phyloP scores from a whole-genome alignment of 2,797 vertebrate species.

The Scyliorhinus canicula region DNA sequence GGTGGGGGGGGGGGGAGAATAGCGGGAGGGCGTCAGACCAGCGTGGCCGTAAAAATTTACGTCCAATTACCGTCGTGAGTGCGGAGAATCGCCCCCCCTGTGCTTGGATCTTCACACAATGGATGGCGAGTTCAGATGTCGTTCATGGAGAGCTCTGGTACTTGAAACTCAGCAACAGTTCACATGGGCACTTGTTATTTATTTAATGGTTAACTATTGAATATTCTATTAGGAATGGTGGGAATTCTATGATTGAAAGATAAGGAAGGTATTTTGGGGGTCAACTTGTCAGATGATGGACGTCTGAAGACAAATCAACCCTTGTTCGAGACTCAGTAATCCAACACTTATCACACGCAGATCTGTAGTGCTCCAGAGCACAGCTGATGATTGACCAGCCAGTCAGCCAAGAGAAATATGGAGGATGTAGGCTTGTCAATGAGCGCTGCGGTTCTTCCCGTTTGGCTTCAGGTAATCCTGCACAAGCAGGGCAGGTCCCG shows the following conservation, averaged over 20 bases:
- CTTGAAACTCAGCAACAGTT: not conserved
- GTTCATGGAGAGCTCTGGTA: not conserved
- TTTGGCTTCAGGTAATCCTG: not conserved
- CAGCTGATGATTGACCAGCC: not conserved
- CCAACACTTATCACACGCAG: not conserved
- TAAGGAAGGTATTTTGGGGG: constrained; percentile 1
- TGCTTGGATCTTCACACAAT: not conserved
- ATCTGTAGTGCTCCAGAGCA: not conserved
- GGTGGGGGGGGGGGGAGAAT: too few species aligned
- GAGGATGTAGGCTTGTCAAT: not conserved
- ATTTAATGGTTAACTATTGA: not conserved
- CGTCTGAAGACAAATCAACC: not conserved
- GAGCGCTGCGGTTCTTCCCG: not conserved
- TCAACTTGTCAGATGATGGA: not conserved
- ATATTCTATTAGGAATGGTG: too few species aligned
- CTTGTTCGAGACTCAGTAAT: not conserved
- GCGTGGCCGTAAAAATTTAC: too few species aligned
- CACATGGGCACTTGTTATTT: not conserved
- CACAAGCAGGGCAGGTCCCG: not conserved
- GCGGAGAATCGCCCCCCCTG: too few species aligned
- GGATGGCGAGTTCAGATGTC: not conserved
- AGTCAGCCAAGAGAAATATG: not conserved
- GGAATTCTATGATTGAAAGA: too few species aligned
- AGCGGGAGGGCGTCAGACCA: too few species aligned
- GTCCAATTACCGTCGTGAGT: too few species aligned